Percentiles rank a stretch among this genome's conserved stretches.
Conservation (phyloP, 2,797 vertebrate species). For the Sternotherus odoratus region DNA sequence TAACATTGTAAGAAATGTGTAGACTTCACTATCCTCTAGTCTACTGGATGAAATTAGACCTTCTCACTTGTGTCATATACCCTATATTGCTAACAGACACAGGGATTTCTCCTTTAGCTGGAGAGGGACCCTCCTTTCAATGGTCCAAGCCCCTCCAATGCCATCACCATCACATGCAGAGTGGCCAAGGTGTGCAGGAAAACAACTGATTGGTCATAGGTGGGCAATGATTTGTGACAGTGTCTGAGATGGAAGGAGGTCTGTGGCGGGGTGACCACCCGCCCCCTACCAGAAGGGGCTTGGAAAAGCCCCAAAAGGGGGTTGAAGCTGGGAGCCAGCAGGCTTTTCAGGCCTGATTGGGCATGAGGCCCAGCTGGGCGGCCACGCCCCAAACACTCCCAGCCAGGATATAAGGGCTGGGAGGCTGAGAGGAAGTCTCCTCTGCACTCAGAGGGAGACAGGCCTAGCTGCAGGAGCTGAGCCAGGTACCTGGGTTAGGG, state of each 20-base stretch:
- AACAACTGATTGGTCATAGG: not conserved
- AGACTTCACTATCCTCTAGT: not conserved
- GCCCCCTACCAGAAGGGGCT: too few relatives aligned
- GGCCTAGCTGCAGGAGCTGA: too few relatives aligned
- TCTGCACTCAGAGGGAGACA: too few relatives aligned
- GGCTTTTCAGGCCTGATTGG: too few relatives aligned
- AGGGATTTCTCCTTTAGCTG: not conserved
- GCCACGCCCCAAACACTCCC: too few relatives aligned
- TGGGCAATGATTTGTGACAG: not conserved
- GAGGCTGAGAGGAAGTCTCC: too few relatives aligned
- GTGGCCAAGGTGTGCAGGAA: not conserved
- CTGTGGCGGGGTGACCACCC: too few relatives aligned
- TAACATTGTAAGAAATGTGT: not conserved
- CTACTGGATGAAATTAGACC: not conserved
- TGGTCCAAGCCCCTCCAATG: not conserved
- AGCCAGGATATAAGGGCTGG: too few relatives aligned
- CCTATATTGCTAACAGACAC: not conserved
- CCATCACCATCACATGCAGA: accelerated
- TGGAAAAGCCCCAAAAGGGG: too few relatives aligned
- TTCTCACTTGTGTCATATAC: not conserved
- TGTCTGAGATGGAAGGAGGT: not conserved
- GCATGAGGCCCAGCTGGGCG: too few relatives aligned
- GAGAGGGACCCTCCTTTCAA: not conserved
- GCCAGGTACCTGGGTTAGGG: too few relatives aligned
- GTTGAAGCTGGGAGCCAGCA: too few relatives aligned